phyloP scores from a whole-genome alignment of 2,888 invertebrate species.

The Volucella inanis region DNA sequence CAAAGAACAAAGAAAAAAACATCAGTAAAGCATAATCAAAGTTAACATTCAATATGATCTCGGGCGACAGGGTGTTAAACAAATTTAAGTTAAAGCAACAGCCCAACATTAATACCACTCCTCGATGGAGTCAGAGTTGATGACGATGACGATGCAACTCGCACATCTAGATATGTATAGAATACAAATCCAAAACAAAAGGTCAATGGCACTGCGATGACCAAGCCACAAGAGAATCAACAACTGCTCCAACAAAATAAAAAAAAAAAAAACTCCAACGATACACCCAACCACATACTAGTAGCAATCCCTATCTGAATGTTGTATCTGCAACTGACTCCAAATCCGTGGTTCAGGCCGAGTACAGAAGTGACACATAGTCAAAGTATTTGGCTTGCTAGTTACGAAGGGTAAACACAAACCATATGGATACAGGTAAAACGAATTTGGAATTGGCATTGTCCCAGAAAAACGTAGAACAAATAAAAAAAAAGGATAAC shows the following conservation, averaged over 20 bases:
- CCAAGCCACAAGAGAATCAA: conserved; percentile 41
- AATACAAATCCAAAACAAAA: conserved; percentile 29
- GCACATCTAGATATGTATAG: not conserved
- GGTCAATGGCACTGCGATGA: conserved; percentile 62
- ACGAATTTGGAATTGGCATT: conserved; percentile 54
- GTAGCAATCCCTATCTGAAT: too few species aligned
- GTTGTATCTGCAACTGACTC: conserved; percentile 1
- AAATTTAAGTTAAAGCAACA: too few species aligned
- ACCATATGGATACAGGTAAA: conserved; percentile 65
- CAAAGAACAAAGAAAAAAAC: too few species aligned
- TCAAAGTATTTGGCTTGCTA: conserved; percentile 16
- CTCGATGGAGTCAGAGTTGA: too few species aligned
- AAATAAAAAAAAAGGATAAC: conserved; percentile 27
- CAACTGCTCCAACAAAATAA: conserved; percentile 9
- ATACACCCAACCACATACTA: not conserved
- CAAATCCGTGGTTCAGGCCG: not conserved
- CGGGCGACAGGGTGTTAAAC: too few species aligned
- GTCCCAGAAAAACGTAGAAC: conserved; percentile 48
- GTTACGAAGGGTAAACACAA: not conserved
- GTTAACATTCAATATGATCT: too few species aligned
- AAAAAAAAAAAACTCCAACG: conserved; percentile 7
- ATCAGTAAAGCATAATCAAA: too few species aligned
- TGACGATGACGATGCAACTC: too few species aligned
- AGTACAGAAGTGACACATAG: conserved; percentile 36
- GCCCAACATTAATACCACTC: too few species aligned